These are phyloP conservation scores for Micromesistius poutassou DNA, from an alignment of 2,797 vertebrate genomes.

Conservation along the genomic window DNA sequence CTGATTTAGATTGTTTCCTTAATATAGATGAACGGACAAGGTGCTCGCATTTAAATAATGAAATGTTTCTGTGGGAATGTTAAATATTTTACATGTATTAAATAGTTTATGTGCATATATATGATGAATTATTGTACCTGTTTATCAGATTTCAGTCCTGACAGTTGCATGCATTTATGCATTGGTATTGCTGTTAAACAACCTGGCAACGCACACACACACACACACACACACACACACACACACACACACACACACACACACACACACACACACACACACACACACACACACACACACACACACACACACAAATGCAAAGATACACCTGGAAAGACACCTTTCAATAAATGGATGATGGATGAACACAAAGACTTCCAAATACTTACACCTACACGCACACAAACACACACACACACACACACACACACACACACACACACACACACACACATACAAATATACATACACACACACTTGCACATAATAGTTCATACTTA, in stretches of 20 bases:
- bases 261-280: not conserved
- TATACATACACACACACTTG: no score
- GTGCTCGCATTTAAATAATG: slow-evolving; percentile 1
- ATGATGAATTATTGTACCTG: not conserved
- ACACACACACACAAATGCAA: not conserved
- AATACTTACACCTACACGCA: not conserved
- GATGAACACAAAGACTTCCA: not conserved
- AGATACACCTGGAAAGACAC: not conserved
- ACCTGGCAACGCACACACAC: not conserved
- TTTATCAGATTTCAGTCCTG: not conserved
- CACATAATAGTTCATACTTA: not conserved
- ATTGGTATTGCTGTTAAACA: not conserved
- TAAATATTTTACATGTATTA: not conserved
- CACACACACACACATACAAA: no score
- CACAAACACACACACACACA: not conserved
- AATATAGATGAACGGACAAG: slow-evolving; percentile 36
- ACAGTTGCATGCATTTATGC: not conserved
- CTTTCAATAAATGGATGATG: no score
- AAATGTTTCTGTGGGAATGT: not conserved
- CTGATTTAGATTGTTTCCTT: slow-evolving; percentile 52
- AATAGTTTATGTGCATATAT: not conserved
- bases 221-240: not conserved
- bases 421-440: not conserved
- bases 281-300: not conserved
- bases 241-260: not conserved